Percentiles rank a stretch among this genome's conserved stretches.
Conservation (phyloP, 1,140 invertebrate species). For the Lucilia cuprina region DNA sequence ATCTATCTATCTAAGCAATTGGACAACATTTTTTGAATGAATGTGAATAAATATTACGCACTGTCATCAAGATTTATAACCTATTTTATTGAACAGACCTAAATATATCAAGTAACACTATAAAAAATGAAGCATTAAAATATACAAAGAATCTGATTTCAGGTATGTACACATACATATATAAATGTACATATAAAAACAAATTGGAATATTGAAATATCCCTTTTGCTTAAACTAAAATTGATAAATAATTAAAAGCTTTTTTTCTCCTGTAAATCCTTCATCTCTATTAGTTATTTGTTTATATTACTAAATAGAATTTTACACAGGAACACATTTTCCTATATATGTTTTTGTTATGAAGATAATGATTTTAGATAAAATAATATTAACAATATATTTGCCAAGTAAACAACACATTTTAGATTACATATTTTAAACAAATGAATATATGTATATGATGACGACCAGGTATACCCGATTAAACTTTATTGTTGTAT, state of each 20-base stretch:
- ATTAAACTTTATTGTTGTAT: not conserved
- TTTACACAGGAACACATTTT: not conserved
- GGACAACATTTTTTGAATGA: too few species aligned
- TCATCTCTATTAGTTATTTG: not conserved
- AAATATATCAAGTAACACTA: not conserved
- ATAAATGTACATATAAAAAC: not conserved
- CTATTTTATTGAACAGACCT: conserved; percentile 3
- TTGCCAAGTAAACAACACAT: not conserved
- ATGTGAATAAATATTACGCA: not conserved
- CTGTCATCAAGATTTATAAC: not conserved
- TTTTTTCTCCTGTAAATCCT: not conserved
- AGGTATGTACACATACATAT: not conserved
- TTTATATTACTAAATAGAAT: not conserved
- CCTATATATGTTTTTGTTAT: not conserved
- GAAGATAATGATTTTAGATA: not conserved
- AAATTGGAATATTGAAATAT: not conserved
- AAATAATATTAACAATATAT: conserved; percentile 5
- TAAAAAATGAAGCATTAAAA: not conserved
- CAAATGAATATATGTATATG: not conserved
- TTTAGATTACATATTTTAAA: not conserved
- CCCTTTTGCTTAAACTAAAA: not conserved
- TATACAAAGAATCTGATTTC: not conserved
- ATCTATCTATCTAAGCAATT: too few species aligned
- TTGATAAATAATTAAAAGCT: not conserved
- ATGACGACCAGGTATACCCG: not conserved